Evolutionary conservation across 2,888 invertebrate genomes (phyloP), one percentile per base, ranked within the genome.

Genomic region (Bursaphelenchus okinawaensis): DNA sequence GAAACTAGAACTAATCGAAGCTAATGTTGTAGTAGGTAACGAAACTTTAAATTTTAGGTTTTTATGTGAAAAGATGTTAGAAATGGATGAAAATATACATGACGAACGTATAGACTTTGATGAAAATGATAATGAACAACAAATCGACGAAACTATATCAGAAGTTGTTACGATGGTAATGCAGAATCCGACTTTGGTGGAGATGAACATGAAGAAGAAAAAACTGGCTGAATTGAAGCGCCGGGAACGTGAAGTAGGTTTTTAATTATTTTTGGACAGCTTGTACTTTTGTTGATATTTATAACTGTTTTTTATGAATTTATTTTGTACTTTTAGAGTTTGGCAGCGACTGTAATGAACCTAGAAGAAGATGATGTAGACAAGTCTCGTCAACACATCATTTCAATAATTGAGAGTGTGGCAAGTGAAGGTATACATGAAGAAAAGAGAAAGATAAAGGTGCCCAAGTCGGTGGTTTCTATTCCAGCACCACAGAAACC

Each of bases 81-180:
- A 59, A 16, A 31, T 51, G 24, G 50, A 50, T n/a, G 52, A 59
- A 26, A 50, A 59, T n/a, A n/a, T 27, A n/a, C 20, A 40, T 29
- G 60, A 50, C 16, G 51, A 23, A 19, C 16, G 50, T 23, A 40
- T 59, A 20, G 60, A 59, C 20, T 40, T 59, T 19, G 50, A 31
- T 29, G 60, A 59, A n/a, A 59, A 52, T 16, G 60, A 59, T 23
- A 59, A 40, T 50, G 52, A 59, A 52, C 60, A 59, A 20, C 22
- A 50, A 12, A 24, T 31, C 16, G 52, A 27, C 22, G 52, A 59
- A 7, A 59, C 52, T 24, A 59, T 59, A 16, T 24, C 40, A 8
- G 60, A 59, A 19, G 60, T 59, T 26, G 60, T 59, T 31, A 59
- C 20, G 16, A 59, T 50, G 54, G 54, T 26, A 31, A 27, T 52